Base-by-base conservation (phyloP, 2,113 vertebrate genomes). In the Agelaius phoeniceus region DNA sequence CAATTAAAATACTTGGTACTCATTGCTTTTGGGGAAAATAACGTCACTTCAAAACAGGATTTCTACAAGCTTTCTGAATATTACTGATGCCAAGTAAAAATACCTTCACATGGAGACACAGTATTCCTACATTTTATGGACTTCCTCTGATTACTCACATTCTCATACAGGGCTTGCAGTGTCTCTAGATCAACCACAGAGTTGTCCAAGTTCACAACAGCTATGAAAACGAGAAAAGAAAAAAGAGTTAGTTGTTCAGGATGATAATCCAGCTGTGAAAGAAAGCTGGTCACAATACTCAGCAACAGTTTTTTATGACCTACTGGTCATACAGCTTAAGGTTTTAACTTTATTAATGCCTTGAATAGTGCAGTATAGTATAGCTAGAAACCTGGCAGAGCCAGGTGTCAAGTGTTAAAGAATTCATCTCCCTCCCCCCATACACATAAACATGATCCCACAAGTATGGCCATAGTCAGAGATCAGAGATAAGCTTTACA, bases 181-280 rank as follows among this genome's bases (percentile, higher is more conserved):
- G 99, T 99, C 97, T 99, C 99, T 96, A 99, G 97, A 96, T 99
- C 99, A 92, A 99, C 99, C 84, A 99, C 98, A 49, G 98, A 99
- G 97, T 99, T 99, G 97, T 99, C 99, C 98, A 99, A 97, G 97
- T 99, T 99, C 96, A 99, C 98, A 96, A 99, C 97, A 87, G 99
- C 99, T 99, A 97, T 84, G 65, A 46, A 85, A 74, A 86, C 76
- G 30, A 84, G 57, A 69, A 95, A 76, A 84, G 33, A 63, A 80
- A 66, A 95, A 92, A 91, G 21, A 93, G 94, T 96, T 95, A 94
- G 52, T 95, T 94, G 76, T 81, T 86, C 68, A 96, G 80, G 90
- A 93, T 96, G 90, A 96, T 63, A 86, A 91, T 65, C 58, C 84
- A 86, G 28, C 58, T 96, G 61, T 88, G 80, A 96, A 96, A 97